Percentiles rank a stretch among this genome's conserved stretches.
These are phyloP conservation scores for Monarcha castaneiventris DNA, from an alignment of 2,113 vertebrate species.

Conservation along the genomic window DNA sequence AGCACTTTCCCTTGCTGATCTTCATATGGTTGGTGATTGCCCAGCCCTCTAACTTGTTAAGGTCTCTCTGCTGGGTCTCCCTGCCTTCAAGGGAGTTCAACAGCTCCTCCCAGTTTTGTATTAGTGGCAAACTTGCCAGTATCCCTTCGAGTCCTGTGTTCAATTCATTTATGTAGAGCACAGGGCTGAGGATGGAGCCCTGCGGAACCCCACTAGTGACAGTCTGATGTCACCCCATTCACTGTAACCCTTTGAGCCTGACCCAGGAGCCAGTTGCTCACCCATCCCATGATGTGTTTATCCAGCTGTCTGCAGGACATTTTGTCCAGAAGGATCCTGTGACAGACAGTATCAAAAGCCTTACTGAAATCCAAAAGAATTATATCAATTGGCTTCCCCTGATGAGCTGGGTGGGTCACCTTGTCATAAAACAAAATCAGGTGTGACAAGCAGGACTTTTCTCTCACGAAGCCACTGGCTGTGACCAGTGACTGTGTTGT, in stretches of 20 bases:
- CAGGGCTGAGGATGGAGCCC: background rate
- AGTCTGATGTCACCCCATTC: background rate
- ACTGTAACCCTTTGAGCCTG: background rate
- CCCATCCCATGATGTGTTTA: background rate
- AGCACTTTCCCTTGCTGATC: background rate
- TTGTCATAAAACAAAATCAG: background rate
- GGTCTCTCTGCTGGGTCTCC: background rate
- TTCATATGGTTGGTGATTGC: background rate
- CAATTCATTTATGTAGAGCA: background rate
- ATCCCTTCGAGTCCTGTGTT: background rate
- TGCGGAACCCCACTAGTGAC: background rate
- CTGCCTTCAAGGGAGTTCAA: background rate
- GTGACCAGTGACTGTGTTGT: background rate
- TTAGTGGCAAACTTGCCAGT: background rate
- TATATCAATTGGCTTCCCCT: background rate
- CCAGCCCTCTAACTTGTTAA: background rate
- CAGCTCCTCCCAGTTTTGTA: background rate
- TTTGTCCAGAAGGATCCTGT: background rate
- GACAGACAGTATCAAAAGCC: background rate
- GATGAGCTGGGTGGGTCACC: background rate
- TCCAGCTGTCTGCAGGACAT: background rate
- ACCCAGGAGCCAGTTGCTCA: background rate
- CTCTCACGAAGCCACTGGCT: background rate
- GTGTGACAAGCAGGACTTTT: background rate
- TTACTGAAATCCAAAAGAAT: background rate